phyloP scores from a whole-genome alignment of 1,140 invertebrate genomes.

The Cryptotermes secundus region DNA sequence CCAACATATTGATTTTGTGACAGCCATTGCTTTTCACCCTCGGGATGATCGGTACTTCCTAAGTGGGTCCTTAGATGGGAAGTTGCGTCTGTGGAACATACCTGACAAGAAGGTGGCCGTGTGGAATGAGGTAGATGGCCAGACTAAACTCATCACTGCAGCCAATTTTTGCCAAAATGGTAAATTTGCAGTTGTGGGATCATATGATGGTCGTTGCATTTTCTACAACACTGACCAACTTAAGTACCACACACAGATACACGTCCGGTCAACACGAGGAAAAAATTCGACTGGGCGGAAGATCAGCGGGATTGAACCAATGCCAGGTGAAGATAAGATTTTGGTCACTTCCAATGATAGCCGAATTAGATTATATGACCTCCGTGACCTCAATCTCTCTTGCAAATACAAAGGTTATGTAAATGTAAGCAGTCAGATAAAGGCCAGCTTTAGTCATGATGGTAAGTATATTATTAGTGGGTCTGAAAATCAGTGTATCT shows the following conservation, averaged over 20 bases:
- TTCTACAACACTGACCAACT: conserved; percentile 98
- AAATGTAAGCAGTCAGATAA: conserved; percentile 96
- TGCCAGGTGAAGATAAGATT: conserved; percentile 96
- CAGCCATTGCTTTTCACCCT: conserved; percentile 97
- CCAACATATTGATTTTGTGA: conserved; percentile 98
- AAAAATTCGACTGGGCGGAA: conserved; percentile 93
- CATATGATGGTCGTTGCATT: conserved; percentile 96
- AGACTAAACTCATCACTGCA: conserved; percentile 93
- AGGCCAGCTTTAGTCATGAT: conserved; percentile 94
- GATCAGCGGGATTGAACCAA: conserved; percentile 95
- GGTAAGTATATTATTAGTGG: conserved; percentile 97
- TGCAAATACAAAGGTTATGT: conserved; percentile 97
- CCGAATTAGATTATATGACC: conserved; percentile 92
- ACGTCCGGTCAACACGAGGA: conserved; percentile 90
- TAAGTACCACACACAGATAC: conserved; percentile 97
- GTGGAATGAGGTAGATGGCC: conserved; percentile 96
- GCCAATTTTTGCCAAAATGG: conserved; percentile 96
- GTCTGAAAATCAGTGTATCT: conserved; percentile 97
- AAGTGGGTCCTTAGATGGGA: conserved; percentile 93
- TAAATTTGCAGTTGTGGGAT: conserved; percentile 97
- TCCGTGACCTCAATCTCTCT: conserved; percentile 91
- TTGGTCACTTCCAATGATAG: conserved; percentile 98
- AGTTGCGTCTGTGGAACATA: conserved; percentile 97
- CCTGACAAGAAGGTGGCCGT: conserved; percentile 96
- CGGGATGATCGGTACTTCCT: conserved; percentile 94